Conservation (phyloP, 2,797 vertebrate genomes). For the Scolopax rusticola region DNA sequence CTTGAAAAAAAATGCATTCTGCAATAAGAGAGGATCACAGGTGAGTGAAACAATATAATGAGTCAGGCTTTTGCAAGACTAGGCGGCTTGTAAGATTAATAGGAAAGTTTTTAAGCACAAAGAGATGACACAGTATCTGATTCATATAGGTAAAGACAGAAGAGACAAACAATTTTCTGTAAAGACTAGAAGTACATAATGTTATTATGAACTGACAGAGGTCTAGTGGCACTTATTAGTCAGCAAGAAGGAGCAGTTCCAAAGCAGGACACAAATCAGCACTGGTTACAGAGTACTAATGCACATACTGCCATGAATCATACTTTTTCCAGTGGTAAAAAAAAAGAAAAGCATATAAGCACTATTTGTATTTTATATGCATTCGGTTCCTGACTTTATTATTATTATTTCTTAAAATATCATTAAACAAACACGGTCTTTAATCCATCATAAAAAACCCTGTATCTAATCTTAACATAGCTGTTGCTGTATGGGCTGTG, state of each 20-base stretch:
- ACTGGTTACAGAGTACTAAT: conserved; percentile 19
- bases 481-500: conserved; percentile 66
- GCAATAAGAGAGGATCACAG: not conserved
- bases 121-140: not conserved
- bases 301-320: conserved; percentile 38
- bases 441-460: conserved; percentile 56
- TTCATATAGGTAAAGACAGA: not conserved
- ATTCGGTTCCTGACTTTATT: not conserved
- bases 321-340: conserved; percentile 51
- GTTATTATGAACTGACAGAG: conserved; percentile 12
- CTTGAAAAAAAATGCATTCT: not conserved
- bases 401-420: conserved; percentile 65
- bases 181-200: not conserved
- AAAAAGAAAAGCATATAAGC: not conserved
- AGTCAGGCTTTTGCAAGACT: not conserved
- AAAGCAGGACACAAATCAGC: conserved; percentile 51
- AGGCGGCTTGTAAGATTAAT: not conserved
- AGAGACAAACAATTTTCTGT: not conserved
- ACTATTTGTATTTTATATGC: not conserved
- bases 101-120: not conserved
- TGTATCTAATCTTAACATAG: conserved; percentile 71
- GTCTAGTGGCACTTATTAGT: conserved; percentile 42
- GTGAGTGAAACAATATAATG: not conserved
- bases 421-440: conserved; percentile 68
- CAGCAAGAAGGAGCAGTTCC: conserved; percentile 40